Conservation (phyloP, 2,113 vertebrate genomes). For the Protobothrops mucrosquamatus region DNA sequence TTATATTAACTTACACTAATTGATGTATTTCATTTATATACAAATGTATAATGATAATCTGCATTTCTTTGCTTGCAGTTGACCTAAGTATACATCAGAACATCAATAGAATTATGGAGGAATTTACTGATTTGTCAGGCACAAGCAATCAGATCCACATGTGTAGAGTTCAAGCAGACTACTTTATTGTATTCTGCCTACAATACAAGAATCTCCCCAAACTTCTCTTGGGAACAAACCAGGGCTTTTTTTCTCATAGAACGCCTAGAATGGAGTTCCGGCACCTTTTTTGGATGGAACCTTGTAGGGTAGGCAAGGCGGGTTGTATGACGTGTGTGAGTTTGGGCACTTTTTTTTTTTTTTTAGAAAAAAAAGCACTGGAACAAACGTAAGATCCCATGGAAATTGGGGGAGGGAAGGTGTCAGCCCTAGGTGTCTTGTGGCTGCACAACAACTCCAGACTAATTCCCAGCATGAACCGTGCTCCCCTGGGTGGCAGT, state of each 20-base stretch:
- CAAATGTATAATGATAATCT: not conserved
- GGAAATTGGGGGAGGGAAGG: not conserved
- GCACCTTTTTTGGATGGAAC: too few species aligned
- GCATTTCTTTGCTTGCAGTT: not conserved
- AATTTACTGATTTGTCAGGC: not conserved
- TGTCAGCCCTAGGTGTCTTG: not conserved
- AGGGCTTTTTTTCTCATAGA: too few species aligned
- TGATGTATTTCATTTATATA: not conserved
- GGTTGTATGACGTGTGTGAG: too few species aligned
- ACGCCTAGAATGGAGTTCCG: too few species aligned
- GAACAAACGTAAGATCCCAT: not conserved
- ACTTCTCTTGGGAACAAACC: not conserved
- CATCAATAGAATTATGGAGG: not conserved
- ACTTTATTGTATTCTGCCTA: not conserved
- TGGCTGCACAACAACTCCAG: not conserved
- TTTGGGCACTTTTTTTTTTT: too few species aligned
- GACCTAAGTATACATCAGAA: not conserved
- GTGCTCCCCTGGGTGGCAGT: not conserved
- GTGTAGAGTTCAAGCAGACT: not conserved
- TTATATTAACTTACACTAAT: not conserved
- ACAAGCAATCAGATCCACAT: not conserved
- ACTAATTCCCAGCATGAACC: not conserved
- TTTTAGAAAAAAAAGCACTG: too few species aligned
- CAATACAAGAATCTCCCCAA: not conserved
- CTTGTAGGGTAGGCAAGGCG: too few species aligned